Percentiles rank a stretch among this genome's conserved stretches.
Conservation (phyloP, 2,797 vertebrate genomes). For the Sylvilagus floridanus region DNA sequence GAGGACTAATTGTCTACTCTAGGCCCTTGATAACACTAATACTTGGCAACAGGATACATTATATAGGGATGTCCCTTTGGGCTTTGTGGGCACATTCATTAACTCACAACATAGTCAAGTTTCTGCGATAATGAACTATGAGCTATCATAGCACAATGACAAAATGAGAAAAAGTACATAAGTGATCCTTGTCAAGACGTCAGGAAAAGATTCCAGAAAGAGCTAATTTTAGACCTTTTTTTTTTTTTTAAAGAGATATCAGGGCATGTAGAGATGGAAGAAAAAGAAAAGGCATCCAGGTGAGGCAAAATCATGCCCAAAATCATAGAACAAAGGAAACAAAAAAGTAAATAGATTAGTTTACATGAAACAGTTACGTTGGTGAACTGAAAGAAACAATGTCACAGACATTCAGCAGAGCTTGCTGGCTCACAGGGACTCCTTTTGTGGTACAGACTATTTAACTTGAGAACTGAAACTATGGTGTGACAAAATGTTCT, state of each 20-base stretch:
- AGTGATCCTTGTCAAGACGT: background rate
- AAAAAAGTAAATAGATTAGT: conserved; percentile 9
- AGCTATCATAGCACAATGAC: background rate
- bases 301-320: background rate
- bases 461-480: conserved; percentile 11
- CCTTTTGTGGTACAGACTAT: background rate
- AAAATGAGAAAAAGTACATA: background rate
- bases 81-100: background rate
- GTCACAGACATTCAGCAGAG: background rate
- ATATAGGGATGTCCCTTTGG: background rate
- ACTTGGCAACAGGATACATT: background rate
- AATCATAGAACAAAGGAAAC: conserved; percentile 19
- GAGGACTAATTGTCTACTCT: background rate
- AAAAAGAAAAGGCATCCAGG: background rate
- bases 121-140: conserved; percentile 37
- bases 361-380: background rate
- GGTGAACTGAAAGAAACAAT: background rate
- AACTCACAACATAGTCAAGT: background rate
- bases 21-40: background rate
- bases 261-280: background rate
- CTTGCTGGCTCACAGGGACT: background rate
- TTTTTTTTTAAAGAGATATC: background rate
- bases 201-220: background rate
- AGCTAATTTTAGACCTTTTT: background rate
- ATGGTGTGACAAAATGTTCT: background rate